Percentiles rank a stretch among this genome's conserved stretches.
Evolutionary conservation across 2,113 vertebrate genomes (phyloP).

Genomic region (Calyptomena viridis): DNA sequence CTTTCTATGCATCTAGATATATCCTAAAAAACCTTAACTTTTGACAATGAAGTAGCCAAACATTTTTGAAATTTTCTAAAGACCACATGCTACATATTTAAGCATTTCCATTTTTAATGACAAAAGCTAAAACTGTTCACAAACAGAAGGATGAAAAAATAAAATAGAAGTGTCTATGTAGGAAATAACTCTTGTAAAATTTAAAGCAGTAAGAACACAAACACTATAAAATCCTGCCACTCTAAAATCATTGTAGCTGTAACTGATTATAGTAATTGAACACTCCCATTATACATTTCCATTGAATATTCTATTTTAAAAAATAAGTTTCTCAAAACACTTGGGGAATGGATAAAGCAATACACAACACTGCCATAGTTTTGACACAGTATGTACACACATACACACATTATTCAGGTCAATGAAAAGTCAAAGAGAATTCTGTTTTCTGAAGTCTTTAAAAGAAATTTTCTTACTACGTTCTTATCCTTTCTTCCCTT

Average conservation of each 20-base stretch:
- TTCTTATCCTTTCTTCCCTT: neutral
- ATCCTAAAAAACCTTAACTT: neutral
- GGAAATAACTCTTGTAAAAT: conserved; percentile 14
- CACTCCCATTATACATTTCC: neutral
- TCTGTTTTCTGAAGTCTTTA: neutral
- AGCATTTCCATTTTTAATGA: neutral
- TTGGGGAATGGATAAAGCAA: neutral
- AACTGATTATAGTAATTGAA: conserved; percentile 13
- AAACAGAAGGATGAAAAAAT: neutral
- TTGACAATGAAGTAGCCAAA: neutral
- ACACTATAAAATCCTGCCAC: neutral
- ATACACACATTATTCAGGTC: neutral
- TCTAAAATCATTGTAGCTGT: neutral
- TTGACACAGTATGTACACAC: neutral
- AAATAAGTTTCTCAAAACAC: neutral
- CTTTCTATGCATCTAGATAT: neutral
- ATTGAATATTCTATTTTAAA: neutral
- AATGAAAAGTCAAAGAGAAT: neutral
- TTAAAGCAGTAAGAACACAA: conserved; percentile 1
- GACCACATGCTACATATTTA: neutral
- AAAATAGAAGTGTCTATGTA: neutral
- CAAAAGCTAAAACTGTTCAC: neutral
- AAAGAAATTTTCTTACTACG: neutral
- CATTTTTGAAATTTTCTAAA: neutral
- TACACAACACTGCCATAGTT: neutral